Conservation (phyloP, 2,888 invertebrate species). For the Pseudococcus viburni region DNA sequence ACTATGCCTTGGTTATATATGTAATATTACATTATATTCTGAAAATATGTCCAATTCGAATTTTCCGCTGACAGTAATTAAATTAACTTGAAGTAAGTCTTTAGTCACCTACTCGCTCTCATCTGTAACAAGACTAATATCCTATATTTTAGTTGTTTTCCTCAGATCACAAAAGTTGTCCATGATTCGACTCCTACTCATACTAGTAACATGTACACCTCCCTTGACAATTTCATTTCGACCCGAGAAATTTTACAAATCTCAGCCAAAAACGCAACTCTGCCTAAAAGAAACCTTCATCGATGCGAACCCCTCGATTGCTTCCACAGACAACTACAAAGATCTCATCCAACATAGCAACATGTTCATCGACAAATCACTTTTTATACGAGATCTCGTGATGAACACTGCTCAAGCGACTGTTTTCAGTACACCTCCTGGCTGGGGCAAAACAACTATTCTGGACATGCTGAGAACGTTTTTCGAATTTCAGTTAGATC, state of each 20-base stretch:
- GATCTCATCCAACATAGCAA: neutral
- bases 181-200: neutral
- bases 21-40: too few relatives aligned
- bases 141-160: too few relatives aligned
- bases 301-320: neutral
- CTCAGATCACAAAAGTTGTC: too few relatives aligned
- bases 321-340: neutral
- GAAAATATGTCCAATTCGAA: too few relatives aligned
- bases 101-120: too few relatives aligned
- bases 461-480: slow-evolving; percentile 55
- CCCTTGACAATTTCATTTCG: neutral
- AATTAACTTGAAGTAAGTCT: too few relatives aligned
- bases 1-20: too few relatives aligned
- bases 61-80: too few relatives aligned
- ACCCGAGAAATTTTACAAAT: neutral
- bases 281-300: neutral
- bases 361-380: neutral
- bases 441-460: slow-evolving; percentile 52
- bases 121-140: too few relatives aligned
- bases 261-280: neutral
- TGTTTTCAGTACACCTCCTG: slow-evolving; percentile 33
- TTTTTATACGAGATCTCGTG: neutral
- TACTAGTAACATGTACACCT: neutral
- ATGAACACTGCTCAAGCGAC: neutral
- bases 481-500: slow-evolving; percentile 57